Evolutionary conservation across 2,888 invertebrate genomes (phyloP), one percentile per base, ranked within the genome.

Genomic region (Agrotis ipsilon): DNA sequence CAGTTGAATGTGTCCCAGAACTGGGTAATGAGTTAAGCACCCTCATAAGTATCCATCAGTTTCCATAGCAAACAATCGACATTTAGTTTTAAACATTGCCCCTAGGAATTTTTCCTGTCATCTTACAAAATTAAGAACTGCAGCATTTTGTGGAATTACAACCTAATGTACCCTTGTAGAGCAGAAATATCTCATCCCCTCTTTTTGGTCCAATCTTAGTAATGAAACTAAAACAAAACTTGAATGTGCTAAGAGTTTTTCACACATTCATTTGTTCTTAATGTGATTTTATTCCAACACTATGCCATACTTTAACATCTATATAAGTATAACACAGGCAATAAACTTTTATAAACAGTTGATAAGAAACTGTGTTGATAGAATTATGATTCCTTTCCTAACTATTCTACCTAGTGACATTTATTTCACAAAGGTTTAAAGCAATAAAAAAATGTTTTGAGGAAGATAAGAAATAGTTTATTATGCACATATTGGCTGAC

Each of bases 371-470:
- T 2, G 1, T 48, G 0, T 21, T 21, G 0, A 32, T 27, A 21
- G 45, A 59, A 49, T 62, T n/a, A 58, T 51, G 13, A 51, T 54
- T 70, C 0, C 21, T 18, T 54, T 73, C 43, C 48, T 18, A 14
- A 24, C 21, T 24, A 9, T 39, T n/a, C 32, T 59, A 46, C 27
- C 39, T 51, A 1, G 21, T 21, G 19, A 27, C 13, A 13, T 49
- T 68, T 48, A 43, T 5, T 21, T 18, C 13, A 18, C 45, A 32
- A 60, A 39, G 32, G 11, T 19, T 39, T 61, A 71, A 24, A 52
- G 5, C 43, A 72, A 32, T 45, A 49, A n/a, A 71, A 43, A 64
- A n/a, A 48, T 43, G n/a, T 49, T 72, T 64, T 64, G 21, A 45
- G 45, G 57, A 32, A 24, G 32, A 73, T 72, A 65, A 19, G 14